Conservation (phyloP, 2,113 vertebrate genomes). For the Tenrec ecaudatus region DNA sequence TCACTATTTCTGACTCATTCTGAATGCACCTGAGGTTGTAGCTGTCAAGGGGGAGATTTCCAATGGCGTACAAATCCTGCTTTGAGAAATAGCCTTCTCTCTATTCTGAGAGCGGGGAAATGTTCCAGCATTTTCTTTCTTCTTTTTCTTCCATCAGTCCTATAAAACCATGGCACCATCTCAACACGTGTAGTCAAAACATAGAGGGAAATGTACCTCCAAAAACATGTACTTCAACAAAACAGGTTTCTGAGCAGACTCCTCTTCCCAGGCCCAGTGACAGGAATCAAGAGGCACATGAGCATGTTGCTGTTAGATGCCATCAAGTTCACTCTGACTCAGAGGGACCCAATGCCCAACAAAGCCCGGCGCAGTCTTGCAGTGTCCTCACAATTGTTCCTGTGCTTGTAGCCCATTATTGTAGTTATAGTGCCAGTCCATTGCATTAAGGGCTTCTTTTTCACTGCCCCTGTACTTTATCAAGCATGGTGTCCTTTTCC, state of each 20-base stretch:
- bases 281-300: not conserved
- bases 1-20: slow-evolving; percentile 57
- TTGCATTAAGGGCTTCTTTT: too few relatives aligned
- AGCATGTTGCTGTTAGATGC: too few relatives aligned
- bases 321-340: too few relatives aligned
- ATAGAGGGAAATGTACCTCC: not conserved
- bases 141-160: not conserved
- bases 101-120: not conserved
- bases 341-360: too few relatives aligned
- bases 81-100: slow-evolving; percentile 13
- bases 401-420: too few relatives aligned
- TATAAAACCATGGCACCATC: not conserved
- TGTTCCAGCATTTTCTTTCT: not conserved
- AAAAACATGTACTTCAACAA: not conserved
- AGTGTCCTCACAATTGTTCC: too few relatives aligned
- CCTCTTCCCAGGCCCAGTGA: not conserved
- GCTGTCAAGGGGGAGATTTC: slow-evolving; percentile 3
- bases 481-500: too few relatives aligned
- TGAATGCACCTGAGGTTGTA: slow-evolving; percentile 58
- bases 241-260: not conserved
- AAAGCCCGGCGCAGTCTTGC: too few relatives aligned
- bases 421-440: too few relatives aligned
- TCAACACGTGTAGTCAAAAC: not conserved
- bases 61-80: slow-evolving; percentile 16
- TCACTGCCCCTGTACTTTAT: too few relatives aligned